Conservation (phyloP, 2,113 vertebrate species). For the Heterotis niloticus region DNA sequence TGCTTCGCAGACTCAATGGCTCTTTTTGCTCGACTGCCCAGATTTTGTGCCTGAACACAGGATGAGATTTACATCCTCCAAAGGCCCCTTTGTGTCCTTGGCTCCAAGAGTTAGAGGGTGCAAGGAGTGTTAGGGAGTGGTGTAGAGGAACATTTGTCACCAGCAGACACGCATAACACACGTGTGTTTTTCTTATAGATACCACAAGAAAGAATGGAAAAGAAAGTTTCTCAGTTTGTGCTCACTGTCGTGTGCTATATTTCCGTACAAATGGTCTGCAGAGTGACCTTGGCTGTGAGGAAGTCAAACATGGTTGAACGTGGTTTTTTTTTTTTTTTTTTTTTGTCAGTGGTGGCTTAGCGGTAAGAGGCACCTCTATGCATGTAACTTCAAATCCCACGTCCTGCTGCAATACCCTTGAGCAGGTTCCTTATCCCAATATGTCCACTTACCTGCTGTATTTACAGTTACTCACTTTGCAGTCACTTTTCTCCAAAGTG, state of each 20-base stretch:
- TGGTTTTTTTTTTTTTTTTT: too few species aligned
- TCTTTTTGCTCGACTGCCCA: slow-evolving; percentile 69
- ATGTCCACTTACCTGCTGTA: too few species aligned
- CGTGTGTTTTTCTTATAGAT: neutral
- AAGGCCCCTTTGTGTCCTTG: slow-evolving; percentile 68
- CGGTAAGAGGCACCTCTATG: too few species aligned
- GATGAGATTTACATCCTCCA: slow-evolving; percentile 59
- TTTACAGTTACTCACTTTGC: too few species aligned
- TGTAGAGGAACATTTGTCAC: slow-evolving; percentile 5
- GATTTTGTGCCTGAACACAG: slow-evolving; percentile 62
- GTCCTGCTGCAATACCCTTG: too few species aligned
- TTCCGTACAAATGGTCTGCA: too few species aligned
- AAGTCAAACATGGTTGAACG: too few species aligned
- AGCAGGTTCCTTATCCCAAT: too few species aligned
- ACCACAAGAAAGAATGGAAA: neutral
- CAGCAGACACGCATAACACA: neutral
- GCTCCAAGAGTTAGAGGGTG: slow-evolving; percentile 62
- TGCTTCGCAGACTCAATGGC: slow-evolving; percentile 59
- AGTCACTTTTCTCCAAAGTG: too few species aligned
- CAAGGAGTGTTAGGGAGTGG: slow-evolving; percentile 32
- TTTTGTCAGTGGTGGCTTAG: too few species aligned
- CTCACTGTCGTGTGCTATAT: neutral
- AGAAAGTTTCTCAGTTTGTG: neutral
- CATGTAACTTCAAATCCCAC: too few species aligned
- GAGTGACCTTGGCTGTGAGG: too few species aligned